Evolutionary conservation across 2,113 vertebrate species (phyloP).

Genomic region (Neomonachus schauinslandi): DNA sequence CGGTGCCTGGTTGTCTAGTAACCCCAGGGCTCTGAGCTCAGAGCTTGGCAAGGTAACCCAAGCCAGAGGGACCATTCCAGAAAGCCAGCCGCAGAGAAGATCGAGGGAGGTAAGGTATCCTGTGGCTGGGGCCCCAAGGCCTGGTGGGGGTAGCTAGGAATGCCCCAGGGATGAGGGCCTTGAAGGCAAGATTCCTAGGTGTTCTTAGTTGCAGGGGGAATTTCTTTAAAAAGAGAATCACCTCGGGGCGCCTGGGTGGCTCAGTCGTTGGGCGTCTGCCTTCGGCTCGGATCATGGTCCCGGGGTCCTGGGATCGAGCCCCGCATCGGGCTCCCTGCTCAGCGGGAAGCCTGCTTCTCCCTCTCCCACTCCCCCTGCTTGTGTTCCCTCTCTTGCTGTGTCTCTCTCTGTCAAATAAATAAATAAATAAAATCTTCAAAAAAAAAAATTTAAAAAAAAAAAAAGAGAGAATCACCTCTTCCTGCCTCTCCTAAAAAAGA

Average conservation of each 20-base stretch:
- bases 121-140: too few relatives aligned
- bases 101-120: background rate
- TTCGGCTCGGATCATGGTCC: too few relatives aligned
- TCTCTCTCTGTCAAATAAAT: too few relatives aligned
- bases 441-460: too few relatives aligned
- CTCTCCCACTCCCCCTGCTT: too few relatives aligned
- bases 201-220: background rate
- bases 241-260: background rate
- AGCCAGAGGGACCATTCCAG: conserved; percentile 66
- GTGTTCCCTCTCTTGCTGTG: too few relatives aligned
- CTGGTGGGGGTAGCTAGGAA: background rate
- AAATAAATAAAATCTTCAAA: too few relatives aligned
- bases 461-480: background rate
- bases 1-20: conserved; percentile 48
- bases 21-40: conserved; percentile 20
- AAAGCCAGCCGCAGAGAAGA: background rate
- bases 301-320: too few relatives aligned
- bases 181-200: background rate
- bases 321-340: too few relatives aligned
- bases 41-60: conserved; percentile 59
- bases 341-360: fast-evolving
- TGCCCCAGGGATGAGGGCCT: background rate
- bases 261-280: too few relatives aligned
- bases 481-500: background rate
- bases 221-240: conserved; percentile 13